These are phyloP conservation scores for Capromys pilorides DNA, from an alignment of 2,797 vertebrate species.

Conservation along the genomic window DNA sequence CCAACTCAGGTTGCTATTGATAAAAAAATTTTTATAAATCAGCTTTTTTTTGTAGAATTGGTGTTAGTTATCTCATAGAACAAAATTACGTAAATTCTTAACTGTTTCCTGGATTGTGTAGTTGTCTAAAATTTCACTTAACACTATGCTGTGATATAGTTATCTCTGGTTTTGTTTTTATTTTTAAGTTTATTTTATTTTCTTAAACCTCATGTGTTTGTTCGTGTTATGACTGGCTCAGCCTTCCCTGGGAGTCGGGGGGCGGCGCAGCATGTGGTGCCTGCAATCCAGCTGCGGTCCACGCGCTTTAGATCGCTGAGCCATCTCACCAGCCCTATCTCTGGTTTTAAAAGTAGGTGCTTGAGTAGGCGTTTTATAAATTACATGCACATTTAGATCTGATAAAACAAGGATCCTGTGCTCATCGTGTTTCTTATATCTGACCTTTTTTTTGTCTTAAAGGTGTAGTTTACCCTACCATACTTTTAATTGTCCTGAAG, in stretches of 20 bases:
- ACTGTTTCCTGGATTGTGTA: slow-evolving; percentile 17
- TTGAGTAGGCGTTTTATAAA: slow-evolving; percentile 35
- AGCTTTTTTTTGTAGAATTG: slow-evolving; percentile 11
- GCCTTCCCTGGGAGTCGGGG: too few species aligned
- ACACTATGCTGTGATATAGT: slow-evolving; percentile 48
- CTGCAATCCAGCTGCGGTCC: too few species aligned
- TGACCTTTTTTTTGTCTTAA: slow-evolving; percentile 1
- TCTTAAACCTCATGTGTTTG: too few species aligned
- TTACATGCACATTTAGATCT: background rate
- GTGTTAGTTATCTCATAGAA: slow-evolving; percentile 45
- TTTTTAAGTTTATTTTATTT: too few species aligned
- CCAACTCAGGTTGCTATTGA: background rate
- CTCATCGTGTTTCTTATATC: background rate
- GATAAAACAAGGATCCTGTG: slow-evolving; percentile 53
- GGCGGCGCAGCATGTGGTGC: too few species aligned
- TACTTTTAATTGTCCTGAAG: slow-evolving; percentile 50
- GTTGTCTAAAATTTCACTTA: slow-evolving; percentile 38
- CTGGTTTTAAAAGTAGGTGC: slow-evolving; percentile 43
- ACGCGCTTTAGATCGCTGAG: too few species aligned
- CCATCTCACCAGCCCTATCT: too few species aligned
- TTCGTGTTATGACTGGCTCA: too few species aligned
- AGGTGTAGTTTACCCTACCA: background rate
- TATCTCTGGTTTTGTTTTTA: slow-evolving; percentile 54
- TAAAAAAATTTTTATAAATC: slow-evolving; percentile 34
- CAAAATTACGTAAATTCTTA: slow-evolving; percentile 48